Evolutionary conservation across 2,888 invertebrate species (phyloP), one percentile per base, ranked within the genome.

Genomic region (Drosophila nigritarsus): DNA sequence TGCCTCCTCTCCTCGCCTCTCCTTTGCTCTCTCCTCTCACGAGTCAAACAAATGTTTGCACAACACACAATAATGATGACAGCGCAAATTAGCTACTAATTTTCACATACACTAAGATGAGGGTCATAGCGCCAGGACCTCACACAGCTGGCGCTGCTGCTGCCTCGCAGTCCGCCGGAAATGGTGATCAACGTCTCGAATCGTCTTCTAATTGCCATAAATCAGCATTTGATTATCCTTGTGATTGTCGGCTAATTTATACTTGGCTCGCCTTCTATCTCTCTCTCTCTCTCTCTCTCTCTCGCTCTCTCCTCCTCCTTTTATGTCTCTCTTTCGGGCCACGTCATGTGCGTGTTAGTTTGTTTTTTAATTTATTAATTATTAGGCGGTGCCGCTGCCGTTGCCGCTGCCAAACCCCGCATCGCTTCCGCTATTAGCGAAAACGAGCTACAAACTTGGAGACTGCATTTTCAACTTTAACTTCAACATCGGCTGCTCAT

Each of bases 171-270:
- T 45, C 15, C 65, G 73, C 76, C 82, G 77, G 80, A 86, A 85
- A 75, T 79, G 75, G 67, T 63, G 49, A 56, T 49, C 64, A 56
- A 50, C 50, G 58, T 49, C 73, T 38, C 42, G 49, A 53, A 56
- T 65, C 66, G 70, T 53, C 66, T 66, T 62, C 60, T 82, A 87
- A 84, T 87, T 87, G 87, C 80, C 83, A 89, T 89, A 86, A 89
- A 86, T 86, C 86, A 86, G 89, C 86, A 89, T 89, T 89, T 87
- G 87, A 86, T 86, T 86, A 86, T 86, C 89, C 89, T 88, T 67
- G 45, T 24, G 69, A 42, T 42, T 24, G 62, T 54, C 32, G 55
- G n/a, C 53, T 69, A 69, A 69, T 69, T 69, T 69, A 34, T 40
- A 51, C n/a, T 45, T 11, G 11, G 18, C 24, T 30, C 18, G 8